Base-by-base conservation (phyloP, 2,888 invertebrate species). In the Rugalucina vietnamica region DNA sequence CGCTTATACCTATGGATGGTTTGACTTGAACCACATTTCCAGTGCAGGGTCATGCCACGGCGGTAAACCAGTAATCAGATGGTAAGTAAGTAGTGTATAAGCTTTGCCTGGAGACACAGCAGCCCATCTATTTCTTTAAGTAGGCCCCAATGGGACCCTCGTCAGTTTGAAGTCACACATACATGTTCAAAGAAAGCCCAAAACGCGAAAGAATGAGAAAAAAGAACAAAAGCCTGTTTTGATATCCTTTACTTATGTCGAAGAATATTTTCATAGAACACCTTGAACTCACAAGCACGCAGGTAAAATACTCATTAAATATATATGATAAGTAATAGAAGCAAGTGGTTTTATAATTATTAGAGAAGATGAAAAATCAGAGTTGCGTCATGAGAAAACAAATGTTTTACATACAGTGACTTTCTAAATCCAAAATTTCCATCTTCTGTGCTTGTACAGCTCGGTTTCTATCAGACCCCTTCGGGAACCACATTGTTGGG, bases 271-370 rank as follows among this genome's bases (percentile, higher is more conserved):
- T n/a, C n/a, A n/a, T n/a, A n/a, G n/a, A n/a, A n/a, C n/a, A n/a
- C 43, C 43, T 43, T 43, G 43, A 43, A 43, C 43, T 43, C 18
- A 43, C 43, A 8, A 12, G 43, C 18, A 43, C 43, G 43, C 43
- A 12, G 43, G 43, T 43, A n/a, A n/a, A 43, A 43, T 43, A 12
- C 43, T 43, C 18, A 43, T 43, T 43, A 43, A n/a, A n/a, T n/a
- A n/a, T n/a, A 12, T 18, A 43, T 43, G 43, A 43, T 43, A 43
- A 43, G 43, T 18, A 43, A 18, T 18, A 43, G 43, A 43, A 43
- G 43, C 27, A 60, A 60, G 60, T 60, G 60, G 60, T 60, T 60
- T 60, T 29, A 60, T 60, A 24, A 60, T 60, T 60, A 60, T 60
- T 12, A 29, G 60, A n/a, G 60, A 29, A 60, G 60, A 4, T 12